phyloP scores from a whole-genome alignment of 2,797 vertebrate genomes.

The Sebastolobus altivelis region DNA sequence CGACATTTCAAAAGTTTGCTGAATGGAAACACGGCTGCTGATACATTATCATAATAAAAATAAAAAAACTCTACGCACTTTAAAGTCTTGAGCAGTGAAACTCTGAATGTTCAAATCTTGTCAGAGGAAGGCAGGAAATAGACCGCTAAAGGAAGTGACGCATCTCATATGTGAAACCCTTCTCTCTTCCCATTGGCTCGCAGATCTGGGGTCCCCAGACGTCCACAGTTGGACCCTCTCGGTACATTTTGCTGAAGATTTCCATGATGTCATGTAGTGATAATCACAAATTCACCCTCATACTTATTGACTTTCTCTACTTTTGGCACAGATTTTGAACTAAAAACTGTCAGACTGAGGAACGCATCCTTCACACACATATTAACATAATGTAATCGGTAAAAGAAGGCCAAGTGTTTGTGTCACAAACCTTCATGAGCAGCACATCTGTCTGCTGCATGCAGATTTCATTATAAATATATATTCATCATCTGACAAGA shows the following conservation, averaged over 20 bases:
- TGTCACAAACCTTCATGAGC: constrained; percentile 19
- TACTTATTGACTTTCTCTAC: constrained; percentile 9
- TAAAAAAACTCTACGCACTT: neutral
- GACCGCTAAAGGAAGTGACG: neutral
- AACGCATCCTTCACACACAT: constrained; percentile 21
- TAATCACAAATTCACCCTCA: constrained; percentile 16
- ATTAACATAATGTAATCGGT: constrained; percentile 17
- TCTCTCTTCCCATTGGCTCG: constrained; percentile 12
- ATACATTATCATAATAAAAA: neutral
- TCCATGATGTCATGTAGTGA: constrained; percentile 55
- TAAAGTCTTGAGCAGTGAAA: neutral
- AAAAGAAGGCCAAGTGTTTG: constrained; percentile 4
- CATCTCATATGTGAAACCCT: neutral
- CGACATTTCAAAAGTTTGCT: no score
- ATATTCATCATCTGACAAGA: constrained; percentile 36
- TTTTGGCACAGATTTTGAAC: constrained; percentile 41
- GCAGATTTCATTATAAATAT: constrained; percentile 1
- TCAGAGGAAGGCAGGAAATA: neutral
- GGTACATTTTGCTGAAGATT: constrained; percentile 42
- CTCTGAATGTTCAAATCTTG: neutral
- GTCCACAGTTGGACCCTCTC: neutral
- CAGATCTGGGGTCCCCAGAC: constrained; percentile 13
- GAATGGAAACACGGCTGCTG: no score
- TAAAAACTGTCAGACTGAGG: constrained; percentile 25
- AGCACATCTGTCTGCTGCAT: neutral